Conservation (phyloP, 2,888 invertebrate species). For the Operophtera brumata region DNA sequence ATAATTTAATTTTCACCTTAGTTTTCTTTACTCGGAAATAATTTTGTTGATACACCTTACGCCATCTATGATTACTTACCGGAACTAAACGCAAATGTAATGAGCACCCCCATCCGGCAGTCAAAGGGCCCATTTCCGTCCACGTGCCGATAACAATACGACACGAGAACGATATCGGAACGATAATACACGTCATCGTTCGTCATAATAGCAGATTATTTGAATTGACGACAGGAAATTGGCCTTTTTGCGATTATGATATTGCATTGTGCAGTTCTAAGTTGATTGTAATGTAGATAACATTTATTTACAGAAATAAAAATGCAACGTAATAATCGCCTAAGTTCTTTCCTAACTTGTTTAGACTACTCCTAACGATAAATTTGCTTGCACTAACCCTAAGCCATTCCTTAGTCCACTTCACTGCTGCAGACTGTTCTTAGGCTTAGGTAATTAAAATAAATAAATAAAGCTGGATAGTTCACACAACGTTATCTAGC, state of each 20-base stretch:
- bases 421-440: no score
- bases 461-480: no score
- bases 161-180: constrained; percentile 50
- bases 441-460: no score
- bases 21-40: no score
- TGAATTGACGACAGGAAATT: constrained; percentile 68
- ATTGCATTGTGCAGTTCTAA: constrained; percentile 14
- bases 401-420: no score
- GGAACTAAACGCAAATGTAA: constrained; percentile 27
- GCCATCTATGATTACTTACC: constrained; percentile 54
- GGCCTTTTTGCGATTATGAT: constrained; percentile 49
- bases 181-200: constrained; percentile 58
- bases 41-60: constrained; percentile 18
- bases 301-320: no score
- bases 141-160: constrained; percentile 69
- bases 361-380: no score
- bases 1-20: background rate
- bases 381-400: no score
- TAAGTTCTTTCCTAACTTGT: no score
- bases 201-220: constrained; percentile 70
- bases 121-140: constrained; percentile 67
- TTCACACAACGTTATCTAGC: no score
- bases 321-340: no score
- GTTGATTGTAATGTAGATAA: background rate
- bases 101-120: constrained; percentile 25